These are phyloP conservation scores for Abrostola triplasia DNA, from an alignment of 2,888 invertebrate species.

Conservation along the genomic window DNA sequence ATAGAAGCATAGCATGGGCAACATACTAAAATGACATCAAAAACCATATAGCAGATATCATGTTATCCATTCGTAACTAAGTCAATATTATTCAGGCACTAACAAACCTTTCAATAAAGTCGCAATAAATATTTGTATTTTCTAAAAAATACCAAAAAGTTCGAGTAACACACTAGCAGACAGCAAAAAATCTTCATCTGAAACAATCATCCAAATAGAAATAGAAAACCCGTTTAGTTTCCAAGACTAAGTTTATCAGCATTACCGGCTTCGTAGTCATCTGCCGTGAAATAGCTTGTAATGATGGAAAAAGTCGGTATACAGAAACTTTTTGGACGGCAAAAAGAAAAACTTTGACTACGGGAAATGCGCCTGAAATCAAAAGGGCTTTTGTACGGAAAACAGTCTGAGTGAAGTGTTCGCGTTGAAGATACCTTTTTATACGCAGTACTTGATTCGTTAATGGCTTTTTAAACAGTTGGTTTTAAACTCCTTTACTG, in stretches of 20 bases:
- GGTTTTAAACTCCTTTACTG: background rate
- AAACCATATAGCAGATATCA: too few species aligned
- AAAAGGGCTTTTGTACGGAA: constrained; percentile 13
- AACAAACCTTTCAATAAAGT: too few species aligned
- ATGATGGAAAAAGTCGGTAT: constrained; percentile 32
- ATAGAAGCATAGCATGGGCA: too few species aligned
- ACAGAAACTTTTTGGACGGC: constrained; percentile 44
- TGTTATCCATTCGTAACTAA: too few species aligned
- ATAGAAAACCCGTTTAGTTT: constrained; percentile 21
- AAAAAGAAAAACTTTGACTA: constrained; percentile 38
- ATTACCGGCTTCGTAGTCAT: background rate
- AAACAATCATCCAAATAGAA: constrained; percentile 20
- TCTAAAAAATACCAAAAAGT: background rate
- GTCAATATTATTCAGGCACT: too few species aligned
- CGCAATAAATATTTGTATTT: too few species aligned
- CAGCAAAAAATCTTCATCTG: background rate
- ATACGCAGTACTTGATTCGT: background rate
- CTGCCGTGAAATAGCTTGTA: constrained; percentile 28
- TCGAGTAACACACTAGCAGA: background rate
- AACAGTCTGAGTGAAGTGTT: background rate
- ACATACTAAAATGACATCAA: too few species aligned
- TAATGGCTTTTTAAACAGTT: background rate
- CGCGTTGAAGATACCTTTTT: constrained; percentile 5
- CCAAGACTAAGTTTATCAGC: constrained; percentile 8
- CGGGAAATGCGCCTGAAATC: constrained; percentile 9